These are phyloP conservation scores for Drosophila niveifrons DNA, from an alignment of 2,888 invertebrate species.

Conservation along the genomic window DNA sequence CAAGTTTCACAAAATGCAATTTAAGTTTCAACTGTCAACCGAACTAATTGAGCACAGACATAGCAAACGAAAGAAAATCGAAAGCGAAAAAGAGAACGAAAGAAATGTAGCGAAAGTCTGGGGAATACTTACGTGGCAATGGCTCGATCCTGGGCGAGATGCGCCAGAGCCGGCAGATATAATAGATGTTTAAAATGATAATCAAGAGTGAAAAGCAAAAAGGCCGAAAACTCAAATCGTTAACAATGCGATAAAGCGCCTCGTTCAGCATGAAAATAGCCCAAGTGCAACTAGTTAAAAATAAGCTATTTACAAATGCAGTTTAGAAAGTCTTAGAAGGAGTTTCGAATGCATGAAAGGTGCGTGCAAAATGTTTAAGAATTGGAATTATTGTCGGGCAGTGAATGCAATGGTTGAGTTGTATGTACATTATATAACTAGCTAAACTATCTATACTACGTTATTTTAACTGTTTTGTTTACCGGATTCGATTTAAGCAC, in stretches of 20 bases:
- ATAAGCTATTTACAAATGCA: constrained; percentile 11
- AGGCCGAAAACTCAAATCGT: constrained; percentile 37
- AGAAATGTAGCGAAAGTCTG: constrained; percentile 9
- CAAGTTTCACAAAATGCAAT: constrained; percentile 27
- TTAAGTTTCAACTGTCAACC: constrained; percentile 39
- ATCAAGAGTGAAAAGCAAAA: constrained; percentile 30
- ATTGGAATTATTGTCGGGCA: constrained; percentile 7
- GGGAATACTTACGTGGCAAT: constrained; percentile 35
- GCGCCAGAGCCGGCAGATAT: constrained; percentile 33
- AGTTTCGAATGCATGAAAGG: constrained; percentile 24
- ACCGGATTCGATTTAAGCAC: constrained; percentile 26
- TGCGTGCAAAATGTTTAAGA: constrained; percentile 40
- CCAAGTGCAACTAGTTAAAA: constrained; percentile 6
- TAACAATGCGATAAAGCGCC: constrained; percentile 8
- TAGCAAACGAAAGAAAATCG: neutral
- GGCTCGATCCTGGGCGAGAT: constrained; percentile 21
- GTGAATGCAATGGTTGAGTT: constrained; percentile 10
- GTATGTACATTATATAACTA: constrained; percentile 31
- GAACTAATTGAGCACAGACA: constrained; percentile 20
- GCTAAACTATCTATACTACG: constrained; percentile 8
- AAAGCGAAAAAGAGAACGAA: neutral
- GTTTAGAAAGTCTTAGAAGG: constrained; percentile 14
- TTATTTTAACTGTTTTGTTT: constrained; percentile 30
- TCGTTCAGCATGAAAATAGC: constrained; percentile 34
- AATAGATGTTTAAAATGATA: constrained; percentile 33